Percentiles rank a stretch among this genome's conserved stretches.
phyloP scores from a whole-genome alignment of 2,888 invertebrate genomes.

The Ptychoptera contaminata region DNA sequence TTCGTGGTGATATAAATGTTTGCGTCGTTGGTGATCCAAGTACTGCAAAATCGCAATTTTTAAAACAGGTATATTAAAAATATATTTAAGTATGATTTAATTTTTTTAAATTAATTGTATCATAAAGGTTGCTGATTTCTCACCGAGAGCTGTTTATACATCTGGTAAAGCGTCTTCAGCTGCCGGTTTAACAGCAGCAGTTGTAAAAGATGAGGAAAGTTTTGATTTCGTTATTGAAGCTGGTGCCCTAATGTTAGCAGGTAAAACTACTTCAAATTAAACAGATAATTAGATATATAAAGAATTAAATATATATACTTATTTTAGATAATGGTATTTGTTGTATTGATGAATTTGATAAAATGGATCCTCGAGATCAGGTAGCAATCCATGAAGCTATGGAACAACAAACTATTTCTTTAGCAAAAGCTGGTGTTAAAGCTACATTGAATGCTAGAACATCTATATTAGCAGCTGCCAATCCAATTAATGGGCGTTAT shows the following conservation, averaged over 20 bases:
- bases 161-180: conserved; percentile 97
- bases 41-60: conserved; percentile 93
- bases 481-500: conserved; percentile 94
- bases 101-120: not conserved
- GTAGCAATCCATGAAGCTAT: conserved; percentile 99
- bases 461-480: conserved; percentile 95
- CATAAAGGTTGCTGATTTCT: conserved; percentile 57
- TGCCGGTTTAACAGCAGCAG: conserved; percentile 96
- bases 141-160: conserved; percentile 93
- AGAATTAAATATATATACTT: not conserved
- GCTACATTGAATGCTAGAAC: conserved; percentile 96
- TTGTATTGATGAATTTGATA: conserved; percentile 99
- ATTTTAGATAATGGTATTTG: conserved; percentile 85
- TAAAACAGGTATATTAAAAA: conserved; percentile 53
- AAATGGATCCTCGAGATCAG: conserved; percentile 96
- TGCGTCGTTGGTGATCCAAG: conserved; percentile 98
- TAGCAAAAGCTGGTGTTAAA: conserved; percentile 95
- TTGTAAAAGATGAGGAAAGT: conserved; percentile 92
- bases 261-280: not conserved
- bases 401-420: conserved; percentile 99
- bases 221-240: conserved; percentile 99
- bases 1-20: conserved; percentile 93
- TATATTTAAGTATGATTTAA: not conserved
- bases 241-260: conserved; percentile 95
- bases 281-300: not conserved